Evolutionary conservation across 2,888 invertebrate species (phyloP), one percentile per base, ranked within the genome.

Genomic region (Endomychus coccineus): DNA sequence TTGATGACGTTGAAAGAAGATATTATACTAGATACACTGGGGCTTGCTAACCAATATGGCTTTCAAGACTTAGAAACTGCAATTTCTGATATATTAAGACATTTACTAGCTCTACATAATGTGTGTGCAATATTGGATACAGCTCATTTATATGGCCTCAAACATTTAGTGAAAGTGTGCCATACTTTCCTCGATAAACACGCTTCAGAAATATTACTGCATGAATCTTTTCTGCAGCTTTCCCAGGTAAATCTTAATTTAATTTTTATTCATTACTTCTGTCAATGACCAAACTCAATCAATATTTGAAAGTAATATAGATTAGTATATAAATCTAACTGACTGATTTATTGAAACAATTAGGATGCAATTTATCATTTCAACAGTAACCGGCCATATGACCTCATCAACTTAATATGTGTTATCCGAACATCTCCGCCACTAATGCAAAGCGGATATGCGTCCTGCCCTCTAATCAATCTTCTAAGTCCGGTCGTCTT

Each of bases 91-190:
- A 94, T 94, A 67, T 70, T 98, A 50, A 79, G 87, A 46, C 87
- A 90, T 59, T 81, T 89, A 55, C 71, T 98, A 38, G 85, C 84
- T 34, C 73, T 88, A 34, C 74, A 80, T 54, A 98, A 96, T 67
- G 90, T 95, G 1, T 96, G 95, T 66, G 77, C 86, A n/a, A 88
- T 98, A 50, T 80, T 92, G 50, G 95, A 96, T 61, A 86, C 92
- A 1, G 92, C 96, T 9, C 77, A 84, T 66, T 62, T 82, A 19
- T 82, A 81, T 46, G 78, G 80, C 13, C 64, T 82, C 44, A 73
- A 77, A 14, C 75, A 75, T 7, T 59, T 82, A 31, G 76, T 77
- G 52, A 73, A 81, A 61, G 88, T 89, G 38, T 96, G 96, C 64
- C 82, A 86, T 55, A 79, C 80, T 50, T 97, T 84, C 64, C 80